phyloP scores from a whole-genome alignment of 2,888 invertebrate genomes.

The Physocephala rufipes region DNA sequence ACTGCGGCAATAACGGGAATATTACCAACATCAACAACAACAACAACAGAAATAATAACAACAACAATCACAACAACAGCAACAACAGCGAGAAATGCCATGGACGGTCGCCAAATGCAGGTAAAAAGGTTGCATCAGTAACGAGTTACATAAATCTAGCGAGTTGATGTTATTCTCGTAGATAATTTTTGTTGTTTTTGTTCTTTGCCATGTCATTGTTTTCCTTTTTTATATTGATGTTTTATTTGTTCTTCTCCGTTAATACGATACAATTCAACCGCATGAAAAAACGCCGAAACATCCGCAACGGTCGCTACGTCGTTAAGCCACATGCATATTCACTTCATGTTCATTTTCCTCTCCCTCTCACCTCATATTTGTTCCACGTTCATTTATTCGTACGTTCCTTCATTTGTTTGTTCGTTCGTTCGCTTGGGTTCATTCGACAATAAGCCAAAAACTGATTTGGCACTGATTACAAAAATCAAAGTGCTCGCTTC shows the following conservation, averaged over 20 bases:
- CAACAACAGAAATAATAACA: conserved; percentile 5
- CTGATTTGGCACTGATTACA: conserved; percentile 36
- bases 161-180: conserved; percentile 5
- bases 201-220: background rate
- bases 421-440: background rate
- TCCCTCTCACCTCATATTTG: too few species aligned
- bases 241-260: background rate
- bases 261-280: background rate
- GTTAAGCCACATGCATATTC: conserved; percentile 18
- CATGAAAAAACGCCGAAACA: conserved; percentile 15
- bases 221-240: background rate
- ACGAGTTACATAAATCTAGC: conserved; percentile 48
- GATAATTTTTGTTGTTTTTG: background rate
- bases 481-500: conserved; percentile 26
- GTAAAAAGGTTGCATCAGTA: conserved; percentile 32
- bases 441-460: conserved; percentile 10
- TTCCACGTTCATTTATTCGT: too few species aligned
- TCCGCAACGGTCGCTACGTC: conserved; percentile 22
- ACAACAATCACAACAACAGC: background rate
- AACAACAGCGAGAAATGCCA: conserved; percentile 21
- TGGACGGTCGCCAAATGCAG: conserved; percentile 31
- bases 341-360: too few species aligned
- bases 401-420: too few species aligned
- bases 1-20: conserved; percentile 1
- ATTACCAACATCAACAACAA: background rate